These are phyloP conservation scores for Turdus rufiventris DNA, from an alignment of 2,113 vertebrate species.

Conservation along the genomic window DNA sequence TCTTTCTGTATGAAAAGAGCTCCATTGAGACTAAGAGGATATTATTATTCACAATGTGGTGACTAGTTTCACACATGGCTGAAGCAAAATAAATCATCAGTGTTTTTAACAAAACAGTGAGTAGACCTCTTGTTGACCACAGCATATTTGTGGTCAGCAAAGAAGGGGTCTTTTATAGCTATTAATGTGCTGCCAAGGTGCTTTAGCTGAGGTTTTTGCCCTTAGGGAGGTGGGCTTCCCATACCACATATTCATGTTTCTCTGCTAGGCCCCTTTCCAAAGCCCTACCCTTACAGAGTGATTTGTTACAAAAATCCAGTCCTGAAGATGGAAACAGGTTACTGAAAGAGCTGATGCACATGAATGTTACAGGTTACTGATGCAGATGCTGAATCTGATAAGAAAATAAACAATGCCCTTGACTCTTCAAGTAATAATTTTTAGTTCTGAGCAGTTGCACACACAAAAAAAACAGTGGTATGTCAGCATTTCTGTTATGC, in stretches of 20 bases:
- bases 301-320: not conserved
- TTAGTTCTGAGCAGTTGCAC: not conserved
- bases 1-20: constrained; percentile 30
- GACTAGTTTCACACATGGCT: constrained; percentile 57
- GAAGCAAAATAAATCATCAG: constrained; percentile 59
- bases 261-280: not conserved
- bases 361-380: not conserved
- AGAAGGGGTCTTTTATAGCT: constrained; percentile 62
- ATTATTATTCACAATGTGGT: constrained; percentile 60
- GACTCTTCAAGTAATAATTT: not conserved
- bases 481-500: not conserved
- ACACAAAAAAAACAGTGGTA: not conserved
- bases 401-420: not conserved
- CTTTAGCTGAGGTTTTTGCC: constrained; percentile 44
- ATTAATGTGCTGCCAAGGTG: constrained; percentile 43
- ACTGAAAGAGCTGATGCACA: not conserved
- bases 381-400: not conserved
- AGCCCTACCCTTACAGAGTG: not conserved
- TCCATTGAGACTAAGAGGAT: constrained; percentile 54
- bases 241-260: not conserved
- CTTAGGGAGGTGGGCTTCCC: constrained; percentile 19
- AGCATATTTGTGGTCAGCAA: constrained; percentile 58
- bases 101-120: constrained; percentile 56
- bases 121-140: constrained; percentile 58
- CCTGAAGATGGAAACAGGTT: not conserved